These are phyloP conservation scores for Squalus acanthias DNA, from an alignment of 2,797 vertebrate species.

Conservation along the genomic window DNA sequence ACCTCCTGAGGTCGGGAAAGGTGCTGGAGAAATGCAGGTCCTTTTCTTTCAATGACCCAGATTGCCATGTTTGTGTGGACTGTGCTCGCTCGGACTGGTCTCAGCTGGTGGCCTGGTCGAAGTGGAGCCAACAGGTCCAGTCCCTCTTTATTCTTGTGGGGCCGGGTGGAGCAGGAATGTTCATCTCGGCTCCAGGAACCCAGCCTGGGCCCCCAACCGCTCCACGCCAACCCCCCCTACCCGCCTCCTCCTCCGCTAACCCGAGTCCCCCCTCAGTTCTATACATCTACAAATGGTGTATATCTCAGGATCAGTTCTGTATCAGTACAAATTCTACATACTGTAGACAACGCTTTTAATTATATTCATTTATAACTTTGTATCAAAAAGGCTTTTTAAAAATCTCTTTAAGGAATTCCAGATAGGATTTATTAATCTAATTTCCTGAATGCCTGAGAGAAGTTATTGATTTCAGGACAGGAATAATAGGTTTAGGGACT, in stretches of 20 bases:
- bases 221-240: not conserved
- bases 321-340: not conserved
- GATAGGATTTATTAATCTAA: slow-evolving; percentile 7
- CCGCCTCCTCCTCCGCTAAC: not conserved
- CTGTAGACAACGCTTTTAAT: slow-evolving; percentile 3
- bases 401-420: not conserved
- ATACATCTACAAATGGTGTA: not conserved
- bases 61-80: too few relatives aligned
- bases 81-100: too few relatives aligned
- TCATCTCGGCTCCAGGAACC: too few relatives aligned
- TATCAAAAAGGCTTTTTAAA: slow-evolving; percentile 12
- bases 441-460: not conserved
- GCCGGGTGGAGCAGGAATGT: too few relatives aligned
- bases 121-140: too few relatives aligned
- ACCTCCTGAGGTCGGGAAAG: too few relatives aligned
- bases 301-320: not conserved
- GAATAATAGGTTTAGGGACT: not conserved
- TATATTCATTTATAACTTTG: slow-evolving; percentile 1
- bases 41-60: too few relatives aligned
- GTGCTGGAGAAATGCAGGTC: too few relatives aligned
- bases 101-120: too few relatives aligned
- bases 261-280: not conserved
- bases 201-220: too few relatives aligned
- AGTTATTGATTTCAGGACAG: slow-evolving; percentile 8
- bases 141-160: too few relatives aligned